phyloP scores from a whole-genome alignment of 2,113 vertebrate genomes.

The Heterochromis multidens region DNA sequence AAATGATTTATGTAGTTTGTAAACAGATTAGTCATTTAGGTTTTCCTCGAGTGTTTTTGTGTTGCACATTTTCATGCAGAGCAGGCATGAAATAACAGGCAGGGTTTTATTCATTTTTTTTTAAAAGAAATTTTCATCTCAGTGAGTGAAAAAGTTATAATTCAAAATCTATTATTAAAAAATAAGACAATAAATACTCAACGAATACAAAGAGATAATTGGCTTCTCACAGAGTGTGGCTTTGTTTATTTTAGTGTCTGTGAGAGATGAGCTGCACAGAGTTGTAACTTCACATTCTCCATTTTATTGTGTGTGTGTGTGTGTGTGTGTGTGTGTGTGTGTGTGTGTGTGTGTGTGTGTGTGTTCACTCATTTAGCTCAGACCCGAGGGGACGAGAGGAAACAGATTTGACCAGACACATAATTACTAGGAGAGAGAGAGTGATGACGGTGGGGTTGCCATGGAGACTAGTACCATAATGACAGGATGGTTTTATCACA shows the following conservation, averaged over 20 bases:
- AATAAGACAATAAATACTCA: neutral
- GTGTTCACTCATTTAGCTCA: conserved; percentile 31
- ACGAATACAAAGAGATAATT: neutral
- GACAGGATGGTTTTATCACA: conserved; percentile 43
- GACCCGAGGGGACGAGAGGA: conserved; percentile 41
- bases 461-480: conserved; percentile 55
- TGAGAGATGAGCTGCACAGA: neutral
- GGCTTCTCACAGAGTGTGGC: neutral
- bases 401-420: conserved; percentile 63
- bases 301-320: neutral
- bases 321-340: neutral
- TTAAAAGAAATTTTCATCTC: neutral
- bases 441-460: conserved; percentile 50
- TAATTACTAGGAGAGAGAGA: conserved; percentile 54
- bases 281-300: neutral
- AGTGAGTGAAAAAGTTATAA: neutral
- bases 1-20: neutral
- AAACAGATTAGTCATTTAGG: neutral
- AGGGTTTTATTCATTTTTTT: neutral
- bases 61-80: too few species aligned
- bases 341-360: neutral
- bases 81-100: neutral
- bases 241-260: neutral
- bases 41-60: neutral
- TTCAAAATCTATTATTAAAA: neutral